A percentile compares a stretch with the other conserved stretches of the same genome.
Conservation (phyloP, 1,140 invertebrate genomes). For the Drosophila gunungcola region DNA sequence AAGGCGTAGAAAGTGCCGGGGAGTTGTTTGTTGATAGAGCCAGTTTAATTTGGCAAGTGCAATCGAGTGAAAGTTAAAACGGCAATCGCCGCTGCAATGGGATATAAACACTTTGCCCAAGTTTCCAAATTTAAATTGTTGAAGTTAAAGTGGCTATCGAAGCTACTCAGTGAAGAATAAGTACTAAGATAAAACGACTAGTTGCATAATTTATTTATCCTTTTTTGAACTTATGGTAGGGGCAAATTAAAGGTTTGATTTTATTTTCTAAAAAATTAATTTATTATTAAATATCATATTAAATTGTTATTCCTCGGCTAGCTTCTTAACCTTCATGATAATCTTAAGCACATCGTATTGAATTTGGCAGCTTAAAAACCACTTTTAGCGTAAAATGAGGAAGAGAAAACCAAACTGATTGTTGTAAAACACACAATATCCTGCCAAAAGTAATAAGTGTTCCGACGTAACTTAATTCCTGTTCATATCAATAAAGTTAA, state of each 20-base stretch:
- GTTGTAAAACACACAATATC: background rate
- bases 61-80: slow-evolving; percentile 36
- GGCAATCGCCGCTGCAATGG: slow-evolving; percentile 5
- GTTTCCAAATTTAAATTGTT: background rate
- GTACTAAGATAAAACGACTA: background rate
- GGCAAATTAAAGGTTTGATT: no score
- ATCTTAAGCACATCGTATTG: background rate
- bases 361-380: background rate
- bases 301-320: no score
- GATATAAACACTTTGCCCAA: slow-evolving; percentile 1
- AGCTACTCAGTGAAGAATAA: background rate
- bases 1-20: background rate
- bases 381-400: background rate
- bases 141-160: background rate
- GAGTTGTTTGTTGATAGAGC: background rate
- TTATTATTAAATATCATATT: no score
- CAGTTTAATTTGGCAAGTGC: slow-evolving; percentile 52
- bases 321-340: background rate
- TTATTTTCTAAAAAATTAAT: no score
- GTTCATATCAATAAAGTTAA: slow-evolving; percentile 20
- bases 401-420: background rate
- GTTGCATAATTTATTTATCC: no score
- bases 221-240: no score
- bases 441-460: slow-evolving; percentile 7
- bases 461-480: slow-evolving; percentile 5